Evolutionary conservation across 2,113 vertebrate species (phyloP).

Genomic region (Isichthys henryi): DNA sequence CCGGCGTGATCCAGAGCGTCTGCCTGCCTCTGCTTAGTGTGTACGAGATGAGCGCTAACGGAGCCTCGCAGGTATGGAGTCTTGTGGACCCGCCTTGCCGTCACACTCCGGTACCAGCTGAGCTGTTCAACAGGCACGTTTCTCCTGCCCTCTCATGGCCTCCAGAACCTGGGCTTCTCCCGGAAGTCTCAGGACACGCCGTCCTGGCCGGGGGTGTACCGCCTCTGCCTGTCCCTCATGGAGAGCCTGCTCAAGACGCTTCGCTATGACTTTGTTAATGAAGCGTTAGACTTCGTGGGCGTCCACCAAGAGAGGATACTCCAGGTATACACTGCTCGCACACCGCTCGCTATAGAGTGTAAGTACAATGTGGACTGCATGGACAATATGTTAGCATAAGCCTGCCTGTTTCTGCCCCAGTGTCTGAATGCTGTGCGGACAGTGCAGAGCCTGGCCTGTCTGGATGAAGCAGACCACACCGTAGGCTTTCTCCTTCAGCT

Average conservation of each 20-base stretch:
- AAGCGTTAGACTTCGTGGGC: slow-evolving; percentile 89
- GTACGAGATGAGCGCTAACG: slow-evolving; percentile 79
- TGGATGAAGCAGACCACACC: slow-evolving; percentile 93
- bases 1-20: slow-evolving; percentile 84
- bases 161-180: slow-evolving; percentile 62
- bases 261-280: slow-evolving; percentile 90
- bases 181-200: slow-evolving; percentile 81
- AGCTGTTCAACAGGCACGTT: neutral
- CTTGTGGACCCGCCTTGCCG: neutral
- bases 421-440: slow-evolving; percentile 89
- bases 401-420: slow-evolving; percentile 48
- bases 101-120: neutral
- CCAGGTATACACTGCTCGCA: slow-evolving; percentile 62
- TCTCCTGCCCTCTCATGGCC: neutral
- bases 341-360: neutral
- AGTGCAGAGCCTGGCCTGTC: slow-evolving; percentile 82
- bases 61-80: slow-evolving; percentile 69
- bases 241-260: slow-evolving; percentile 89
- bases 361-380: neutral
- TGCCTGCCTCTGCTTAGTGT: slow-evolving; percentile 89
- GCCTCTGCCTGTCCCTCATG: slow-evolving; percentile 88
- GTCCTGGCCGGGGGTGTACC: slow-evolving; percentile 89
- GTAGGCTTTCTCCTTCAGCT: slow-evolving; percentile 95
- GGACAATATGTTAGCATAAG: neutral
- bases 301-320: slow-evolving; percentile 94